Evolutionary conservation across 2,113 vertebrate species (phyloP).

Genomic region (Myotis yumanensis): DNA sequence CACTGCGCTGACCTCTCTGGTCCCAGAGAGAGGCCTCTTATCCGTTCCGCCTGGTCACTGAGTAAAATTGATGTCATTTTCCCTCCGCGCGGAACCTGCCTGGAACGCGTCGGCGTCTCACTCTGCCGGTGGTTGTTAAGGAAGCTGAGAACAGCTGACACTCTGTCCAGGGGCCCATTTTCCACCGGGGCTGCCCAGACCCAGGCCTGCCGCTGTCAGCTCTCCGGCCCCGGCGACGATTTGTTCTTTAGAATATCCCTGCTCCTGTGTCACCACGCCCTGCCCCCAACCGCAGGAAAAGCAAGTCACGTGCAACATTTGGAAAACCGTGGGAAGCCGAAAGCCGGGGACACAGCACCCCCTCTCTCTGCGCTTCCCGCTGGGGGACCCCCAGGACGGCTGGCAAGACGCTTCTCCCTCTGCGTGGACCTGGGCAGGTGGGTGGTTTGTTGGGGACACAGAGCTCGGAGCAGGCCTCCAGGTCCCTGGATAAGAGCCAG

Average conservation of each 20-base stretch:
- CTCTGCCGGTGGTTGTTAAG: slow-evolving; percentile 45
- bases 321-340: background rate
- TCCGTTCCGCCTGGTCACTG: slow-evolving; percentile 44
- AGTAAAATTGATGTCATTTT: slow-evolving; percentile 56
- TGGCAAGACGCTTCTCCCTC: background rate
- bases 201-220: background rate
- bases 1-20: background rate
- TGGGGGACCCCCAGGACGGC: background rate
- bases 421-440: background rate
- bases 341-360: background rate
- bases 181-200: background rate
- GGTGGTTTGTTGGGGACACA: background rate
- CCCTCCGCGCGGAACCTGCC: slow-evolving; percentile 22
- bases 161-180: background rate
- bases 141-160: slow-evolving; percentile 34
- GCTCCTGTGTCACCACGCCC: background rate
- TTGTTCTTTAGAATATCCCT: background rate
- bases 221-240: background rate
- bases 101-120: slow-evolving; percentile 1
- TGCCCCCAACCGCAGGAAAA: background rate
- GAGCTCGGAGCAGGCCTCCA: background rate
- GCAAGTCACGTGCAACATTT: rapidly evolving
- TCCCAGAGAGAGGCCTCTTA: background rate
- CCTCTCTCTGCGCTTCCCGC: background rate
- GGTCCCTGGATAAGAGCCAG: background rate